A percentile compares a stretch with the other conserved stretches of the same genome.
Conservation (phyloP, 2,888 invertebrate genomes). For the Drosophila picticornis region DNA sequence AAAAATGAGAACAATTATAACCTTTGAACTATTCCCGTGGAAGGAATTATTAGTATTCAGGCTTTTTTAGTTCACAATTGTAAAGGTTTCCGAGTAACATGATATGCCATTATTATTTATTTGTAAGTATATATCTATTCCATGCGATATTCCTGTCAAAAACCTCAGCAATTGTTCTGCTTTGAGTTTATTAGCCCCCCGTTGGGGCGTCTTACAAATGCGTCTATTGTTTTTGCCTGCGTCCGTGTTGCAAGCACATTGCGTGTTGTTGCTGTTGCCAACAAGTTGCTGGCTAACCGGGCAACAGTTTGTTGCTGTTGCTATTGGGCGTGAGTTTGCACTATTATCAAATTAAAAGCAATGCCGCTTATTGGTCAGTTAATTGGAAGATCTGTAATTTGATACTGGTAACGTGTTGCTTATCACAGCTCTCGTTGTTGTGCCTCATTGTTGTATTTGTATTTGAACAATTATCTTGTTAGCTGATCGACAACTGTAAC, state of each 20-base stretch:
- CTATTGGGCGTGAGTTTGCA: slow-evolving; percentile 72
- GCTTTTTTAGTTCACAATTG: neutral
- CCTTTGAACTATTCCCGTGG: neutral
- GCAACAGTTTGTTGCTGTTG: slow-evolving; percentile 32
- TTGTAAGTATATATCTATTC: slow-evolving; percentile 38
- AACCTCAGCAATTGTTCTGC: slow-evolving; percentile 65
- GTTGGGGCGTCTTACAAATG: slow-evolving; percentile 70
- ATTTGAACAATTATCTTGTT: slow-evolving; percentile 73
- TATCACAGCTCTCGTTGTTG: slow-evolving; percentile 73
- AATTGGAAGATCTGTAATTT: slow-evolving; percentile 79
- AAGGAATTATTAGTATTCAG: neutral
- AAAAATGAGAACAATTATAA: neutral
- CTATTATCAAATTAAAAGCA: slow-evolving; percentile 75
- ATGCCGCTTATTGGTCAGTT: slow-evolving; percentile 77
- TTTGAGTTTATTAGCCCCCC: slow-evolving; percentile 78
- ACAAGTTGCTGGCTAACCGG: slow-evolving; percentile 54
- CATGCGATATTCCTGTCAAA: slow-evolving; percentile 50
- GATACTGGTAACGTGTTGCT: slow-evolving; percentile 76
- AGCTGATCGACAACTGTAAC: slow-evolving; percentile 80
- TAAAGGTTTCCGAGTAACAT: slow-evolving; percentile 43
- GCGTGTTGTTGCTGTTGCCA: slow-evolving; percentile 48
- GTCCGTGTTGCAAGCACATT: slow-evolving; percentile 50
- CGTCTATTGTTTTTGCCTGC: slow-evolving; percentile 65
- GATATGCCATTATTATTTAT: slow-evolving; percentile 26
- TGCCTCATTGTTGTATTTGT: slow-evolving; percentile 50